Evolutionary conservation across 2,797 vertebrate genomes (phyloP).

Genomic region (Calcarius lapponicus): DNA sequence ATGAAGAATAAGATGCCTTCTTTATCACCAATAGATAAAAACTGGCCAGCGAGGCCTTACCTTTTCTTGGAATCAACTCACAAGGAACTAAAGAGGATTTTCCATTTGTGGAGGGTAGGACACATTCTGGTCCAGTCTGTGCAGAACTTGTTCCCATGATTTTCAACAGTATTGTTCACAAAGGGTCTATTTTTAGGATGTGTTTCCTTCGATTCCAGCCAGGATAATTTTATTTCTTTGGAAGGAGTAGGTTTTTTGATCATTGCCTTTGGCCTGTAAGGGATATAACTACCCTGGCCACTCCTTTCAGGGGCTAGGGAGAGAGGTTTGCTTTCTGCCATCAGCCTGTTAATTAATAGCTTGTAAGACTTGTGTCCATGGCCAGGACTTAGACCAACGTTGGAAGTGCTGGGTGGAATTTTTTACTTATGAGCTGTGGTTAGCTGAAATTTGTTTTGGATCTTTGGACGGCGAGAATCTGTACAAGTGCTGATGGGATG

Average conservation of each 20-base stretch:
- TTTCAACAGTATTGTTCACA: background rate
- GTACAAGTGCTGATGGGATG: background rate
- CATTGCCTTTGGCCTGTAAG: constrained; percentile 6
- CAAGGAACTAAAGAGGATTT: constrained; percentile 88
- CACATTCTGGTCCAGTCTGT: background rate
- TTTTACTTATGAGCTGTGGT: constrained; percentile 3
- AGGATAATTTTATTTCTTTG: constrained; percentile 9
- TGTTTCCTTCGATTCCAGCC: background rate
- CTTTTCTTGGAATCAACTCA: constrained; percentile 89
- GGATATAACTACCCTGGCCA: background rate
- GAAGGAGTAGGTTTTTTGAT: background rate
- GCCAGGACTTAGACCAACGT: background rate
- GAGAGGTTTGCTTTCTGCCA: background rate
- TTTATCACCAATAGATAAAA: constrained; percentile 93
- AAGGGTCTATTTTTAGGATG: constrained; percentile 2
- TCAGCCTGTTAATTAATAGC: background rate
- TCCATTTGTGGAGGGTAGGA: constrained; percentile 95
- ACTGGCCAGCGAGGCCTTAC: constrained; percentile 90
- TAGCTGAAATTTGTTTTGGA: constrained; percentile 30
- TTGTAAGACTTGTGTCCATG: background rate
- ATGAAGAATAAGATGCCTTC: constrained; percentile 91
- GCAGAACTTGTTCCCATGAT: background rate
- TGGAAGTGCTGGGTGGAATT: constrained; percentile 14
- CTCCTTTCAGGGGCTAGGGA: background rate
- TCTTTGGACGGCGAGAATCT: background rate